These are phyloP conservation scores for Pongo abelii DNA, from an alignment of 2,113 vertebrate genomes.

Conservation along the genomic window DNA sequence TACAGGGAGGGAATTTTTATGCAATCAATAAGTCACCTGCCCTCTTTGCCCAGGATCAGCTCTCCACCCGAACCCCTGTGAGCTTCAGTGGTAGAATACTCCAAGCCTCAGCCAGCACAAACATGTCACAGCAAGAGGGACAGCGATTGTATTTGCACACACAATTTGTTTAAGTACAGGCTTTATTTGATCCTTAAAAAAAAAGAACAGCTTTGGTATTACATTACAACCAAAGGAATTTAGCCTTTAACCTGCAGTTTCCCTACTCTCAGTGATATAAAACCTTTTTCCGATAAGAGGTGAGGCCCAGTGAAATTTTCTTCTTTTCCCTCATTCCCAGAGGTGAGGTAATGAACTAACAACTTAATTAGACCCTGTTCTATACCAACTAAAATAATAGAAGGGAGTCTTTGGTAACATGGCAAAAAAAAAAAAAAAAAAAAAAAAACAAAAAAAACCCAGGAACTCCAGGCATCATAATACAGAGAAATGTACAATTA, in stretches of 20 bases:
- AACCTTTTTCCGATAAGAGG: slow-evolving; percentile 49
- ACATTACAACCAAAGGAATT: slow-evolving; percentile 60
- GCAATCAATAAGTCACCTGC: slow-evolving; percentile 39
- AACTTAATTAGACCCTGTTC: background rate
- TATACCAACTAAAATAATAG: slow-evolving; percentile 3
- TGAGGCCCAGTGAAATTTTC: slow-evolving; percentile 28
- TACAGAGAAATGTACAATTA: background rate
- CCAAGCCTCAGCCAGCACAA: slow-evolving; percentile 65
- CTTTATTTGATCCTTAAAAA: slow-evolving; percentile 56
- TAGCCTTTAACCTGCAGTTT: slow-evolving; percentile 64
- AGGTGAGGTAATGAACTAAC: slow-evolving; percentile 7
- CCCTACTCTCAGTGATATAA: slow-evolving; percentile 26
- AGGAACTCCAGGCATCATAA: background rate
- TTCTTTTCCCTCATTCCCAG: slow-evolving; percentile 24
- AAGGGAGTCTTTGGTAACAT: background rate
- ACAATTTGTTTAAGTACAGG: slow-evolving; percentile 18
- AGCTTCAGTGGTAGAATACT: background rate
- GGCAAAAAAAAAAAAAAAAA: background rate
- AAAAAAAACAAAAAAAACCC: background rate
- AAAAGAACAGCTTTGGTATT: slow-evolving; percentile 54
- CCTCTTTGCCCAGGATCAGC: slow-evolving; percentile 50
- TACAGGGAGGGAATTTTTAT: slow-evolving; percentile 45
- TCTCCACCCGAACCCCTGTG: slow-evolving; percentile 39
- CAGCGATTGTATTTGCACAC: slow-evolving; percentile 28
- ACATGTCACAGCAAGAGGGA: slow-evolving; percentile 68